Percentiles rank a stretch among this genome's conserved stretches.
Evolutionary conservation across 2,113 vertebrate genomes (phyloP).

Genomic region (Psilopsiagon aymara): DNA sequence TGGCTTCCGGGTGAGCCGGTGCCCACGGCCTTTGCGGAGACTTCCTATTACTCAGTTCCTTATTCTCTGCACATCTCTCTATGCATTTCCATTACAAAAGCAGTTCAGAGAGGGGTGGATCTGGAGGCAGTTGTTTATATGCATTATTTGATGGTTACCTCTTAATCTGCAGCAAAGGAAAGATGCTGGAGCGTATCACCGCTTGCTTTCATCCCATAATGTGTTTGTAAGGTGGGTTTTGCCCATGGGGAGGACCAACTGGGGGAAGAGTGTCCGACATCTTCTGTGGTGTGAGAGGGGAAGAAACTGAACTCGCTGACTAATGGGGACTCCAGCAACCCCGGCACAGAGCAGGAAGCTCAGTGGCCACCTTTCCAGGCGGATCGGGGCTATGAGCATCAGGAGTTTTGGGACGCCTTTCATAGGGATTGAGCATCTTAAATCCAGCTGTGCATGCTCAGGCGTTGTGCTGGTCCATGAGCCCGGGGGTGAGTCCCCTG

Average conservation of each 20-base stretch:
- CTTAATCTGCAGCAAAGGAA: not conserved
- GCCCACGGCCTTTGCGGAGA: fast-evolving
- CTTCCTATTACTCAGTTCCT: conserved; percentile 58
- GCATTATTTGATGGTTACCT: not conserved
- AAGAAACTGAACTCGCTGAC: not conserved
- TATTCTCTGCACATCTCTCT: not conserved
- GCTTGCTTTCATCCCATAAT: fast-evolving
- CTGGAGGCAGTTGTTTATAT: not conserved
- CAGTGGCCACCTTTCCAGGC: not conserved
- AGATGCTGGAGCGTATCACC: not conserved
- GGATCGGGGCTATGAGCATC: not conserved
- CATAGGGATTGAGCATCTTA: not conserved
- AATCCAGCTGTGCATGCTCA: not conserved
- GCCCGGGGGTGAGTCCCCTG: not conserved
- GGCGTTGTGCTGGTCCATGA: not conserved
- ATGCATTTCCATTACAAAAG: not conserved
- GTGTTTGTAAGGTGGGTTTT: not conserved
- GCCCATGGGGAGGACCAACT: not conserved
- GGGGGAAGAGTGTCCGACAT: not conserved
- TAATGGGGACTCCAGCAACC: not conserved
- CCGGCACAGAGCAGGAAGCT: not conserved
- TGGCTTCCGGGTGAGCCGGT: not conserved
- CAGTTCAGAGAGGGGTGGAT: not conserved
- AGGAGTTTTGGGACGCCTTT: not conserved
- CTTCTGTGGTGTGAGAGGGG: not conserved